Conservation (phyloP, 2,113 vertebrate genomes). For the Pituophis catenifer region DNA sequence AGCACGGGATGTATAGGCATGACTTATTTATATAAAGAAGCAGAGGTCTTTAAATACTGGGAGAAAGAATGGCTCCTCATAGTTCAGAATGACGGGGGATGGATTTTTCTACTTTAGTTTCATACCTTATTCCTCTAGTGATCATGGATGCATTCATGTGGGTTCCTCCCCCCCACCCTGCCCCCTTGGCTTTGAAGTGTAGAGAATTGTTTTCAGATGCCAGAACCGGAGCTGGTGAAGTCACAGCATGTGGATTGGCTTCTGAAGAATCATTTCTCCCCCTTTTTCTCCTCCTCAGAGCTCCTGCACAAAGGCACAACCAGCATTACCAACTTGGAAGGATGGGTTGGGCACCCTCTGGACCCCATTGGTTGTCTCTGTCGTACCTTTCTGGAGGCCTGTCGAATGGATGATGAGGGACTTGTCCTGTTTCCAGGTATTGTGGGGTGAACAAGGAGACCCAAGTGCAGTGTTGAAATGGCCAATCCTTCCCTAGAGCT, state of each 20-base stretch:
- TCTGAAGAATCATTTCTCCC: neutral
- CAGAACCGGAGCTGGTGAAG: neutral
- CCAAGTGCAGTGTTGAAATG: too few relatives aligned
- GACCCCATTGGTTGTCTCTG: constrained; percentile 72
- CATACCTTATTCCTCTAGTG: neutral
- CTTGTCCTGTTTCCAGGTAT: constrained; percentile 61
- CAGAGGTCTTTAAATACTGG: neutral
- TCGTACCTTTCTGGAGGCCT: constrained; percentile 68
- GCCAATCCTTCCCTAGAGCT: neutral
- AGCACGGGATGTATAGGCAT: neutral
- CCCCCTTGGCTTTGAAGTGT: neutral
- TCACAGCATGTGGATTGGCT: neutral
- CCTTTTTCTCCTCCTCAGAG: constrained; percentile 45
- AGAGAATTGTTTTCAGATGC: too few relatives aligned
- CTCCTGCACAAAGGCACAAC: constrained; percentile 66
- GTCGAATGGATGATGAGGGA: constrained; percentile 60
- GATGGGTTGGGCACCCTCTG: constrained; percentile 72
- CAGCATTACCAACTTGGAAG: constrained; percentile 63
- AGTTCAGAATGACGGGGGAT: neutral
- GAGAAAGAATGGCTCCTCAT: neutral
- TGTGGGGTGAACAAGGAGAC: neutral
- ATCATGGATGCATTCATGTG: neutral
- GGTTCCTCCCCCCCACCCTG: accelerated
- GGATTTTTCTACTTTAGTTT: neutral
- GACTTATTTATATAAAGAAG: neutral